These are phyloP conservation scores for Micronisus gabar DNA, from an alignment of 2,113 vertebrate species.

Conservation along the genomic window DNA sequence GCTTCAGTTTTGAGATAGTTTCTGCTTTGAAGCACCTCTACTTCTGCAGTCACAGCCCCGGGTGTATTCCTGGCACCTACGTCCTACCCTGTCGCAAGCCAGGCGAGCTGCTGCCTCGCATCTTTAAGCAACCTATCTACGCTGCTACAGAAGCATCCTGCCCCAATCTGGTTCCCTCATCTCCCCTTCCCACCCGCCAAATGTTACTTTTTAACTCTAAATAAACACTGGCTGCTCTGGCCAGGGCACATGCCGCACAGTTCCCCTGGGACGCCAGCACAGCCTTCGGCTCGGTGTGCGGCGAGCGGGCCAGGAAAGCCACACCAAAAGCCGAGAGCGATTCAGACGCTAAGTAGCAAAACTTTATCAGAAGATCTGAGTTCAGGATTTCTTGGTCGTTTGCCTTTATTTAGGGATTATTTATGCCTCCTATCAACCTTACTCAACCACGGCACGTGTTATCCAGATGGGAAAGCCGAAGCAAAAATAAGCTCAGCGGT, in stretches of 20 bases:
- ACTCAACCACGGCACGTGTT: background rate
- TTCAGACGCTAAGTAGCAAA: background rate
- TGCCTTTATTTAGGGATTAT: conserved; percentile 21
- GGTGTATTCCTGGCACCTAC: background rate
- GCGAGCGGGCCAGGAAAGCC: background rate
- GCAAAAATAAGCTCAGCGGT: background rate
- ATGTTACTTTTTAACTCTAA: background rate
- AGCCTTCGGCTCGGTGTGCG: fast-evolving
- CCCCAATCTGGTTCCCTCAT: background rate
- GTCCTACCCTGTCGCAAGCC: background rate
- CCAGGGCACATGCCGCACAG: background rate
- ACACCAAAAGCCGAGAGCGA: background rate
- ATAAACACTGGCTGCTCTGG: background rate
- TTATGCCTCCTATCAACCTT: conserved; percentile 27
- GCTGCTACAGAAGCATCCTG: background rate
- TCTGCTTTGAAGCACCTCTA: background rate
- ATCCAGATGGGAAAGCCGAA: background rate
- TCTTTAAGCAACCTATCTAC: background rate
- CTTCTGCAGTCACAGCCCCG: background rate
- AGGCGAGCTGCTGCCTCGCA: background rate
- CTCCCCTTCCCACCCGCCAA: background rate
- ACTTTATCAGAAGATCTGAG: background rate
- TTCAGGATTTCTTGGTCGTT: conserved; percentile 36
- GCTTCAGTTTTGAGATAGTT: background rate
- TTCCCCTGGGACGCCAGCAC: background rate